phyloP scores from a whole-genome alignment of 2,113 vertebrate genomes.

The Epinephelus lanceolatus region DNA sequence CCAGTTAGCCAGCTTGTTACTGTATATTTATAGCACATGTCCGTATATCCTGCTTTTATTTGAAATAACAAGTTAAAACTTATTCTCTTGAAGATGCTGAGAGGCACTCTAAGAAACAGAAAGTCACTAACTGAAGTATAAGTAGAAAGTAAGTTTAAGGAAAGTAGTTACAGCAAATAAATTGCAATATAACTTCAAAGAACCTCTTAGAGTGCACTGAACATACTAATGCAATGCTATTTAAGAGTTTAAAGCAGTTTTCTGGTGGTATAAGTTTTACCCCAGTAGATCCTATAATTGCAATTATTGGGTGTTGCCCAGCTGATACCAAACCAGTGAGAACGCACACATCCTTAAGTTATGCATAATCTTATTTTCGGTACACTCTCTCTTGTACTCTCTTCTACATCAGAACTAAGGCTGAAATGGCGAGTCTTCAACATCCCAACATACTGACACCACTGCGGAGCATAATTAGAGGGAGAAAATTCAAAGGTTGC shows the following conservation, averaged over 20 bases:
- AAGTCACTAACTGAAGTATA: constrained; percentile 22
- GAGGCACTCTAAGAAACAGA: constrained; percentile 6
- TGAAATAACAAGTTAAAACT: background rate
- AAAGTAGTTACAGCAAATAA: constrained; percentile 49
- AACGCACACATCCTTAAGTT: constrained; percentile 14
- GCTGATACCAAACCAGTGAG: background rate
- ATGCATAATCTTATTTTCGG: background rate
- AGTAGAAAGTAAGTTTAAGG: constrained; percentile 15
- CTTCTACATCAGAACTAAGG: background rate
- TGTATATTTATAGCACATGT: background rate
- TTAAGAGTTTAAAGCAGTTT: constrained; percentile 3
- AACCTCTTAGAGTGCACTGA: constrained; percentile 10
- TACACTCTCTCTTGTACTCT: background rate
- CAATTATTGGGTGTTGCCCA: background rate
- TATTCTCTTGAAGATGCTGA: constrained; percentile 15
- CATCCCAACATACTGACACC: background rate
- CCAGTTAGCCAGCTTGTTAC: background rate
- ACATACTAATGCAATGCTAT: constrained; percentile 52
- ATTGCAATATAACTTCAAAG: constrained; percentile 58
- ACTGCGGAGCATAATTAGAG: constrained; percentile 38
- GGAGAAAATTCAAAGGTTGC: constrained; percentile 32
- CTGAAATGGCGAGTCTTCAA: background rate
- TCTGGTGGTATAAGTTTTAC: background rate
- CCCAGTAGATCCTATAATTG: constrained; percentile 12
- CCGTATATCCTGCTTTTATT: background rate